phyloP scores from a whole-genome alignment of 2,797 vertebrate genomes.

The Artibeus lituratus region DNA sequence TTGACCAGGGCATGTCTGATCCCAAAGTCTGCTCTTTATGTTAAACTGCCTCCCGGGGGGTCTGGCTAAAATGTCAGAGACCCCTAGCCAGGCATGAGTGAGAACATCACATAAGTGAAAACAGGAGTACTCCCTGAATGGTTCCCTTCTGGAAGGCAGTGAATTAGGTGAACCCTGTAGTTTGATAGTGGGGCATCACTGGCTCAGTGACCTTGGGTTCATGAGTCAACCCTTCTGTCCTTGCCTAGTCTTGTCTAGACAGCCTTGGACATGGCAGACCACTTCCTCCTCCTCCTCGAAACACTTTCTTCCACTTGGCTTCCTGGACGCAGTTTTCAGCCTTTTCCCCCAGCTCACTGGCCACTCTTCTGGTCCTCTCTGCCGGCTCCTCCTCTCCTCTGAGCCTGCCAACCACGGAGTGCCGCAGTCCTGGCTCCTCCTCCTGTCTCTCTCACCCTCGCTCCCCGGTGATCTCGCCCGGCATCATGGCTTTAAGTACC shows the following conservation, averaged over 20 bases:
- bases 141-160: neutral
- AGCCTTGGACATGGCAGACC: neutral
- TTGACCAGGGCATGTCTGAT: neutral
- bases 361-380: neutral
- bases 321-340: neutral
- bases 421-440: neutral
- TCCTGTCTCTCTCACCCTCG: neutral
- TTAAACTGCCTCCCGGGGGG: neutral
- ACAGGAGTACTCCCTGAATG: neutral
- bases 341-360: neutral
- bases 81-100: neutral
- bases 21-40: neutral
- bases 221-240: fast-evolving
- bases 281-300: neutral
- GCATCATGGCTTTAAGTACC: neutral
- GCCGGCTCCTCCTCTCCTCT: neutral
- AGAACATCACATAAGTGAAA: too few relatives aligned
- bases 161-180: neutral
- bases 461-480: neutral
- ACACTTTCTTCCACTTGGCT: neutral
- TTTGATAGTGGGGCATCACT: neutral
- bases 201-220: neutral
- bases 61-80: neutral
- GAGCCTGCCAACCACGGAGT: fast-evolving
- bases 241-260: neutral